Evolutionary conservation across 2,113 vertebrate species (phyloP).

Genomic region (Burhinus oedicnemus): DNA sequence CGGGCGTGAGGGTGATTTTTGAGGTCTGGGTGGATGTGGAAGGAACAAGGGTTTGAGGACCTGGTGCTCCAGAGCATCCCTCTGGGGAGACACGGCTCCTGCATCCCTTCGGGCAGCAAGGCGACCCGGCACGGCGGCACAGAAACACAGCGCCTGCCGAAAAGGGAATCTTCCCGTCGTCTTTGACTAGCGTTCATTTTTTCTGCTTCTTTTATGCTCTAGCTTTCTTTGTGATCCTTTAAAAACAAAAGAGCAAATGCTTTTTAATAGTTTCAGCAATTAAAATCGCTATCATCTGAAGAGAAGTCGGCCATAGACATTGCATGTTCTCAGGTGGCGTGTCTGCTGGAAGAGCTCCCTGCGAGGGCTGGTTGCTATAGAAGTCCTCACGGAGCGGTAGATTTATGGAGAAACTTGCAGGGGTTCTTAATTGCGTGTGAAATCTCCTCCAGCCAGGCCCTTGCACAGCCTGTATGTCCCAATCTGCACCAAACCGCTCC

Average conservation of each 20-base stretch:
- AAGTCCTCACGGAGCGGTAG: background rate
- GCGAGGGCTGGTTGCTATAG: background rate
- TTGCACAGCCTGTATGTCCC: background rate
- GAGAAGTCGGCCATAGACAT: background rate
- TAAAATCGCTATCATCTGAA: background rate
- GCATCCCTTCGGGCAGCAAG: accelerated
- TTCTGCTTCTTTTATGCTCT: background rate
- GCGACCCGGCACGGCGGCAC: accelerated
- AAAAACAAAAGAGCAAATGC: background rate
- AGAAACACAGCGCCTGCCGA: accelerated
- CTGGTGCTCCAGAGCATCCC: background rate
- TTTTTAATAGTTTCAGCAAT: background rate
- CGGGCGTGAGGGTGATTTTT: accelerated
- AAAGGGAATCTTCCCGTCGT: accelerated
- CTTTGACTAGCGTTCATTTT: background rate
- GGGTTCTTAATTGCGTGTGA: background rate
- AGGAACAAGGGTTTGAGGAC: accelerated
- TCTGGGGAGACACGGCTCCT: background rate
- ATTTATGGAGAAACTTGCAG: background rate
- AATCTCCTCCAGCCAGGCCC: background rate
- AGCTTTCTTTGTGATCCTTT: background rate
- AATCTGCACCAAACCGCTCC: background rate
- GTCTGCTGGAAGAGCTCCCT: background rate
- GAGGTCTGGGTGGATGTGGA: background rate
- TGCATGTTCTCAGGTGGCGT: background rate